Evolutionary conservation across 2,797 vertebrate species (phyloP).

Genomic region (Pitangus sulphuratus): DNA sequence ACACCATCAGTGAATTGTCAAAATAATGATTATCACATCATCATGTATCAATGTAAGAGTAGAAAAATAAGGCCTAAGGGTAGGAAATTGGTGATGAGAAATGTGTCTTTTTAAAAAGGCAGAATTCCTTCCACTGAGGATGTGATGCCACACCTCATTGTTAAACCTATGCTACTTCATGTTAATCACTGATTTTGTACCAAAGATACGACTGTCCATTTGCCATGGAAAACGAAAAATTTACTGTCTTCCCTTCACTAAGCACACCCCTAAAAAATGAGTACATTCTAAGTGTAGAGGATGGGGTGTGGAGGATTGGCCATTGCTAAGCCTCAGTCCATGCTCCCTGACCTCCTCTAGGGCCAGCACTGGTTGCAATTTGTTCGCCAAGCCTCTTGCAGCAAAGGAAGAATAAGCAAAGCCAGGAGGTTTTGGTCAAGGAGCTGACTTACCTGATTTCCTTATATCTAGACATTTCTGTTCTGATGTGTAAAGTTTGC

Average conservation of each 20-base stretch:
- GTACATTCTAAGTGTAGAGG: not conserved
- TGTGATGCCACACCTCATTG: not conserved
- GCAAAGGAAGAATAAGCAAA: not conserved
- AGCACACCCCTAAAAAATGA: not conserved
- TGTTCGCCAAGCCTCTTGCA: not conserved
- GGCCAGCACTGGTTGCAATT: not conserved
- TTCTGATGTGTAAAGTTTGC: not conserved
- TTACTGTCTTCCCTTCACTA: not conserved
- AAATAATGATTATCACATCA: fast-evolving
- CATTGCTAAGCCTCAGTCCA: not conserved
- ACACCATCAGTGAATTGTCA: not conserved
- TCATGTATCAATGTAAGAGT: not conserved
- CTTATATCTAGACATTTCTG: not conserved
- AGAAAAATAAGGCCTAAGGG: not conserved
- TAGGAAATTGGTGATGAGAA: not conserved
- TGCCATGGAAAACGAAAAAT: not conserved
- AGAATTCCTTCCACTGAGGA: not conserved
- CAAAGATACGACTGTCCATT: not conserved
- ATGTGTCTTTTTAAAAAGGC: not conserved
- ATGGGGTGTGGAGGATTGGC: fast-evolving
- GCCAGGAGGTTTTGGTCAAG: not conserved
- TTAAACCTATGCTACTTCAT: not conserved
- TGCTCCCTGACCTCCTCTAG: not conserved
- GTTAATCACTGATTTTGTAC: not conserved
- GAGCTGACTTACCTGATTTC: not conserved